These are phyloP conservation scores for Datnioides undecimradiatus DNA, from an alignment of 2,113 vertebrate genomes.

Conservation along the genomic window DNA sequence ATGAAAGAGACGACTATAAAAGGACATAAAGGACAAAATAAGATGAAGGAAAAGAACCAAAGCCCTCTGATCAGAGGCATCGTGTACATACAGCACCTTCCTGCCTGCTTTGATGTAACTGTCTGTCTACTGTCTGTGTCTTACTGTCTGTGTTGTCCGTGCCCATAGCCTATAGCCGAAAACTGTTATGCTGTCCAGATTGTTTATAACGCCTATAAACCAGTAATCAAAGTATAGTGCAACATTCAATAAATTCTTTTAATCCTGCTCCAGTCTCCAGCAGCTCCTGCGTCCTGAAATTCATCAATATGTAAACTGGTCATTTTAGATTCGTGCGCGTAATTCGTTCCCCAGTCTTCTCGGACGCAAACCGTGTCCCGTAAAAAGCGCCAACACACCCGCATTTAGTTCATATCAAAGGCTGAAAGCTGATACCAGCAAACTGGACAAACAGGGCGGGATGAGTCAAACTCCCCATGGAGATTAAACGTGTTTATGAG, in stretches of 20 bases:
- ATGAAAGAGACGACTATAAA: conserved; percentile 21
- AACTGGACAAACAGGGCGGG: not conserved
- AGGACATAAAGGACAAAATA: conserved; percentile 46
- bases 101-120: conserved; percentile 73
- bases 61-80: conserved; percentile 52
- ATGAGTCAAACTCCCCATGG: not conserved
- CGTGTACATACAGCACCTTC: conserved; percentile 74
- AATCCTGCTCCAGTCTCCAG: conserved; percentile 42
- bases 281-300: conserved; percentile 22
- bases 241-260: conserved; percentile 77
- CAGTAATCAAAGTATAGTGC: conserved; percentile 66
- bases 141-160: conserved; percentile 66
- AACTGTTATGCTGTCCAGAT: conserved; percentile 59
- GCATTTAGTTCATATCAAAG: not conserved
- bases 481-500: conserved; percentile 49
- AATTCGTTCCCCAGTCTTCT: not conserved
- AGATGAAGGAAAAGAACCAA: conserved; percentile 44
- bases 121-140: conserved; percentile 57
- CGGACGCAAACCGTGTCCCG: not conserved
- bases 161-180: conserved; percentile 61
- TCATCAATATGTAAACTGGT: not conserved
- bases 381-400: conserved; percentile 19
- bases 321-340: not conserved
- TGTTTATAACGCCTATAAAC: conserved; percentile 80
- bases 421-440: conserved; percentile 11